Evolutionary conservation across 2,797 vertebrate genomes (phyloP).

Genomic region (Pangasius djambal): DNA sequence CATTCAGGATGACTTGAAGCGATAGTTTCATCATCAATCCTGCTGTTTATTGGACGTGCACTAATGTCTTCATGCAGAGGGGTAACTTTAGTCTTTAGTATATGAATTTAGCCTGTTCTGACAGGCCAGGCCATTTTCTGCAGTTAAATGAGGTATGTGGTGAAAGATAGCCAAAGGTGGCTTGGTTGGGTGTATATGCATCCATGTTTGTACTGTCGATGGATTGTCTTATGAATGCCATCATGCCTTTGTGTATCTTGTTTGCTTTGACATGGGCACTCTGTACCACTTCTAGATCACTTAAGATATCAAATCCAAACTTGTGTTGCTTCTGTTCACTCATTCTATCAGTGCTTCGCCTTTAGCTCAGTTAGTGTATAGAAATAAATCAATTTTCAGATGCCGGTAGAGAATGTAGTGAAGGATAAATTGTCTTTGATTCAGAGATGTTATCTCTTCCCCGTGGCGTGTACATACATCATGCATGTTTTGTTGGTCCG

Average conservation of each 20-base stretch:
- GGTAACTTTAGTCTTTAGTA: background rate
- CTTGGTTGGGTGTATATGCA: background rate
- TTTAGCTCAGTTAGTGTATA: background rate
- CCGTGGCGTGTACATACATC: slow-evolving; percentile 24
- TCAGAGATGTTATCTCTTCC: slow-evolving; percentile 12
- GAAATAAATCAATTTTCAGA: background rate
- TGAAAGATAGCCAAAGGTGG: background rate
- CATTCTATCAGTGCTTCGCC: background rate
- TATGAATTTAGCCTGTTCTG: slow-evolving; percentile 15
- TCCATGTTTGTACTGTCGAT: background rate
- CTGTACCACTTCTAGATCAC: background rate
- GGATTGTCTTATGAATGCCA: background rate
- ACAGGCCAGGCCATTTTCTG: slow-evolving; percentile 3
- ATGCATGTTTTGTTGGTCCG: slow-evolving; percentile 28
- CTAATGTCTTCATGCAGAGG: background rate
- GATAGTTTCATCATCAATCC: background rate
- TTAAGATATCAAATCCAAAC: background rate
- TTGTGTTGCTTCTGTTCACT: background rate
- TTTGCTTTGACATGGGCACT: slow-evolving; percentile 9
- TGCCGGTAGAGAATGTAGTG: slow-evolving; percentile 11
- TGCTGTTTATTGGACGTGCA: background rate
- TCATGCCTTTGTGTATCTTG: background rate
- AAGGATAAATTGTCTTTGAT: slow-evolving; percentile 32
- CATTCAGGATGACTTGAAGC: background rate
- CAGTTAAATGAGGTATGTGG: background rate